These are phyloP conservation scores for Pygmarrhopalites habei DNA, from an alignment of 1,140 invertebrate genomes.

Conservation along the genomic window DNA sequence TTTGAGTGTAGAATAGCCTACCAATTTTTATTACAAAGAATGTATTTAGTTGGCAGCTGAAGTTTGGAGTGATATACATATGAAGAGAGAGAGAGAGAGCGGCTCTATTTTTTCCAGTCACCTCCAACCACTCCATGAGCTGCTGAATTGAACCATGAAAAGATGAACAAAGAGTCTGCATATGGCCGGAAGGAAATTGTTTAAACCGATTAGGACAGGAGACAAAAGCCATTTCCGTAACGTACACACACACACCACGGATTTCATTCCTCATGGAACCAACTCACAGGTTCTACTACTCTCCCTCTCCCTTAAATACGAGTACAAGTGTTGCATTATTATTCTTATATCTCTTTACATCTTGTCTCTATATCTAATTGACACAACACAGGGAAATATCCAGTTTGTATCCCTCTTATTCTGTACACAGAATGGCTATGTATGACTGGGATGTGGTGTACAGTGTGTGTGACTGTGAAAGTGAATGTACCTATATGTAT, in stretches of 20 bases:
- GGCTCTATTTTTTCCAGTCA: conserved; percentile 6
- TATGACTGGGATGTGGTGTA: too few relatives aligned
- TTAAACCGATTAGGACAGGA: conserved; percentile 40
- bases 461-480: too few relatives aligned
- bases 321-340: conserved; percentile 5
- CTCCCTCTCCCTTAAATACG: background rate
- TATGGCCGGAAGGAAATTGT: conserved; percentile 40
- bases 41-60: too few relatives aligned
- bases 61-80: too few relatives aligned
- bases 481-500: too few relatives aligned
- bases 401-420: too few relatives aligned
- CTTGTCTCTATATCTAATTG: conserved; percentile 2
- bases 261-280: conserved; percentile 23
- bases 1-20: too few relatives aligned
- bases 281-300: background rate
- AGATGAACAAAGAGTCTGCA: conserved; percentile 35
- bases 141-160: conserved; percentile 37
- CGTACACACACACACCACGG: conserved; percentile 4
- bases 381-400: background rate
- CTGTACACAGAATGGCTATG: too few relatives aligned
- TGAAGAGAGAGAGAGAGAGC: too few relatives aligned
- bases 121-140: background rate
- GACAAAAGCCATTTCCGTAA: conserved; percentile 39
- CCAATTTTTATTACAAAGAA: too few relatives aligned
- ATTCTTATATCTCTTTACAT: background rate